Base-by-base conservation (phyloP, 1,140 invertebrate genomes). In the Stegodyphus mimosarum region DNA sequence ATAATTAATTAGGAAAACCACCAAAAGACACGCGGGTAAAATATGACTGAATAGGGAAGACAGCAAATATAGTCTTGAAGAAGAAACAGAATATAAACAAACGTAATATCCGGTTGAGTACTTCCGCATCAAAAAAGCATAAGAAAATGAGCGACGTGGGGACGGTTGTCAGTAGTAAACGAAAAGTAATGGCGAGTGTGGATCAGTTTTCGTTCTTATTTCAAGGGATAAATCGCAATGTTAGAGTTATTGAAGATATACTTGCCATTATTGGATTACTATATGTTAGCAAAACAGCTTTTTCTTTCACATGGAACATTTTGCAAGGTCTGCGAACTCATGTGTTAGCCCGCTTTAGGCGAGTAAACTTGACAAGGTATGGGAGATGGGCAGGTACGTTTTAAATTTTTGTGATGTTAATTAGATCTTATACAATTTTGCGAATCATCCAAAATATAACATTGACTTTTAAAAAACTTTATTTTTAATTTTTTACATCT, bases 261-360 rank as follows among this genome's bases (percentile, higher is more conserved):
- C 49, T 87, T 48, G 86, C 87, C 7, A 71, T 87, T 53, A 77
- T 87, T 63, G 87, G 87, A 15, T 55, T 87, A 6, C 6, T 87
- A 1, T 87, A 84, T 50, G 75, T 83, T 11, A 66, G 87, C 6
- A 87, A 87, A 75, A 77, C 71, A 17, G 75, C 74, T 17, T 87
- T 86, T 50, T 17, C 79, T 9, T 51, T 87, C 5, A 79, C 87
- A 9, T 87, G 78, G 74, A 86, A 83, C 33, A 18, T 87, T 18
- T 85, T 87, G 13, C 78, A 85, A 55, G 86, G 85, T 15, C 73
- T 87, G 17, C 74, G 72, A 6, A 79, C 81, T 48, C 76, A 87
- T 78, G 49, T 87, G 6, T 10, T 87, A n/a, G 48, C 87, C 2
- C 79, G 80, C n/a, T 64, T 87, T n/a, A 67, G 86, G 53, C 80